Evolutionary conservation across 2,888 invertebrate species (phyloP), one percentile per base, ranked within the genome.

Genomic region (Plagiodera versicolora): DNA sequence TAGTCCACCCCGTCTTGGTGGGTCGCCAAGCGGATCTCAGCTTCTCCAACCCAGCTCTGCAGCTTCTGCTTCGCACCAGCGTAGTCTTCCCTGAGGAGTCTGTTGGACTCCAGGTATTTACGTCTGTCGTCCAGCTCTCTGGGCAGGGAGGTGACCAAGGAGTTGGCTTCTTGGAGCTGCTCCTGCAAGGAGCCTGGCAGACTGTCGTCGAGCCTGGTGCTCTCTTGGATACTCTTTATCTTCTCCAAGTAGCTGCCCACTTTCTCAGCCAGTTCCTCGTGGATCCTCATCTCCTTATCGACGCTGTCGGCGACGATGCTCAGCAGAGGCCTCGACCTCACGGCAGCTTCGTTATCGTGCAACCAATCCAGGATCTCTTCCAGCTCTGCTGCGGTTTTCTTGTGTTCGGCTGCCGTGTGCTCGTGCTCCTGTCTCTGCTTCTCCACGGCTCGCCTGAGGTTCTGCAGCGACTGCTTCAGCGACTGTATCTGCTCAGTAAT

Each of bases 1-100:
- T 94, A 95, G 77, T 96, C 92, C 5, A 95, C 89, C 11, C 95
- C 95, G 66, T 91, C 90, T 73, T 91, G 90, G 65, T 89, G 88
- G 74, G 89, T 87, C 64, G 88, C 87, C 18, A 95, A 79, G 46
- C 90, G 86, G 51, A 89, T 86, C 69, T 90, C 89, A 0, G 94
- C 93, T 74, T 93, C 91, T 72, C 89, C 89, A 0, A 93, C 88
- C 93, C 95, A 94, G 55, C 86, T 86, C 71, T 88, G 89, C 5
- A 96, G 84, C 77, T 91, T 90, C 49, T 91, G 88, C 1, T 91
- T 89, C 4, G 91, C 82, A 52, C 86, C 84, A 67, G 89, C 86
- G 75, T 94, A 94, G 69, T 91, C 88, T 66, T 91, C 83, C 18
- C 94, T 86, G 64, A 89, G 84, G 64, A 87, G 86, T 75, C 89